phyloP scores from a whole-genome alignment of 2,888 invertebrate genomes.

The Vannuccia rotundouncinata region DNA sequence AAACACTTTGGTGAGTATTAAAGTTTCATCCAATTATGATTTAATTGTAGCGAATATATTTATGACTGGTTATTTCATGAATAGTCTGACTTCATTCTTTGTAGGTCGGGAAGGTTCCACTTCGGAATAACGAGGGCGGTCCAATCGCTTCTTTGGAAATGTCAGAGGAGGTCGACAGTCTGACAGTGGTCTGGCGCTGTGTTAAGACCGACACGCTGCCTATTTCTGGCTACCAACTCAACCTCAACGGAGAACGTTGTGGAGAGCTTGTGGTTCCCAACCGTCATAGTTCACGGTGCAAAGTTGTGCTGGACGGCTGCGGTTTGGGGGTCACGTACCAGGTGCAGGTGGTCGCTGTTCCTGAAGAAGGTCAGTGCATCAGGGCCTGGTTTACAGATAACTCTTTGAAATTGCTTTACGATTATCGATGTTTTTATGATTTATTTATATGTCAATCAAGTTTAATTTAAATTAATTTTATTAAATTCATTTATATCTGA shows the following conservation, averaged over 20 bases:
- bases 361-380: constrained; percentile 44
- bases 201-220: constrained; percentile 46
- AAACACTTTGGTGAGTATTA: constrained; percentile 49
- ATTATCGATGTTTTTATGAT: no score
- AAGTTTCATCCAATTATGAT: no score
- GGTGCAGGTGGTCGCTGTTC: constrained; percentile 14
- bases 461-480: no score
- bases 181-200: constrained; percentile 55
- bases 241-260: constrained; percentile 54
- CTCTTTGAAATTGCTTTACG: background rate
- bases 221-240: constrained; percentile 52
- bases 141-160: constrained; percentile 54
- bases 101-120: constrained; percentile 45
- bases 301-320: constrained; percentile 54
- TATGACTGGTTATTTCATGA: no score
- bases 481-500: no score
- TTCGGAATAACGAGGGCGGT: constrained; percentile 48
- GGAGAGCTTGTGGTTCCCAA: constrained; percentile 52
- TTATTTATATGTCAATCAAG: no score
- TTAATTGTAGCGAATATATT: no score
- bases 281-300: constrained; percentile 50
- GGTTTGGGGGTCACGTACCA: constrained; percentile 43
- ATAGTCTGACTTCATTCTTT: no score
- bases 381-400: constrained; percentile 4
- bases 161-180: constrained; percentile 46